These are phyloP conservation scores for Camponotus vicinus DNA, from an alignment of 1,140 invertebrate species.

Conservation along the genomic window DNA sequence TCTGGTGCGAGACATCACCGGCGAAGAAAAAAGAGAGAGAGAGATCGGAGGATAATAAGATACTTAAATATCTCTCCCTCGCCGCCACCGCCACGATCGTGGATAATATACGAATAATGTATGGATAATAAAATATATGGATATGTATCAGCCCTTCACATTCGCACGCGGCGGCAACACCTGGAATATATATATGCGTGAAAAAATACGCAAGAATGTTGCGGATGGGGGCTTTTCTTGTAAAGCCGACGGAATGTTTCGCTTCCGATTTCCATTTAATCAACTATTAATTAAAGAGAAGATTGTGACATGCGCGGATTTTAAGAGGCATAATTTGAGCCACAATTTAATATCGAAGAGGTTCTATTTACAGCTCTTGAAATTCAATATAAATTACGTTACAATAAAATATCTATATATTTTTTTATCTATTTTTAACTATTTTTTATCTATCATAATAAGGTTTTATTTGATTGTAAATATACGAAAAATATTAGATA, in stretches of 20 bases:
- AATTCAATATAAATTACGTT: not conserved
- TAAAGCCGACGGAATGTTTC: slow-evolving; percentile 4
- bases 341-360: not conserved
- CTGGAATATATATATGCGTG: not conserved
- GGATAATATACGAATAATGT: not conserved
- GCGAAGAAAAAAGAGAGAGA: not conserved
- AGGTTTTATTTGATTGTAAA: not conserved
- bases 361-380: not conserved
- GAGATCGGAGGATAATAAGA: slow-evolving; percentile 58
- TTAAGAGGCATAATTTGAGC: slow-evolving; percentile 14
- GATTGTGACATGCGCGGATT: not conserved
- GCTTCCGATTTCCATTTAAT: not conserved
- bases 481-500: not conserved
- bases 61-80: slow-evolving; percentile 61
- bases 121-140: slow-evolving; percentile 24
- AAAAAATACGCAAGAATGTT: slow-evolving; percentile 40
- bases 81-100: not conserved
- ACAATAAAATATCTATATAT: not conserved
- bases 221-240: not conserved
- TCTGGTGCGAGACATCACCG: slow-evolving; percentile 14
- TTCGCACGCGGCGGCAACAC: not conserved
- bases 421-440: not conserved
- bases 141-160: not conserved
- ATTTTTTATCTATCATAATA: too few species aligned
- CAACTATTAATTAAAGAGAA: not conserved